Base-by-base conservation (phyloP, 2,797 vertebrate species). In the Sarcoramphus papa region DNA sequence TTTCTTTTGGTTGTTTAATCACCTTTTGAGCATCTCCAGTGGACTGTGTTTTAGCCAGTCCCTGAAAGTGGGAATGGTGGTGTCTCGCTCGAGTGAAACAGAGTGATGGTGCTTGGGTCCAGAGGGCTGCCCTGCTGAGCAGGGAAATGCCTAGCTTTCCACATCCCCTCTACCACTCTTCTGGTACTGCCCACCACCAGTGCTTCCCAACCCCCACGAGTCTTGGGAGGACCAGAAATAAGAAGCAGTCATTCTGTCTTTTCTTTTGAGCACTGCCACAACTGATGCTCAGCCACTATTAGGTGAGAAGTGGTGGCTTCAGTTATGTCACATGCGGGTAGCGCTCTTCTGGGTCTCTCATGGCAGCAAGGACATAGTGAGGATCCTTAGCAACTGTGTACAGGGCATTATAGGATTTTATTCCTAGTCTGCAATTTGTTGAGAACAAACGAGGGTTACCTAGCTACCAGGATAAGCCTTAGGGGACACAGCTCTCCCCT, bases 271-370 rank as follows among this genome's bases (percentile, higher is more conserved):
- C 50, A 21, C 37, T 73, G 41, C 54, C 4, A 3, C 22, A 50
- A 12, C 4, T 0, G 0, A 5, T 70, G 47, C 27, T 83, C 37
- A 69, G 45, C 41, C 59, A 27, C 65, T 20, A 5, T 23, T 25
- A 65, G 25, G 54, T 43, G 17, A 62, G 23, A 86, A 73, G 21
- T 12, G 33, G 56, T 87, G 75, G 37, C 41, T 75, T 70, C 41
- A 41, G 47, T 12, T 56, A 6, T 13, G n/a, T 65, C 48, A 17
- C 18, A 4, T 14, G 19, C 2, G 1, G 9, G 27, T 56, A 45
- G 22, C 10, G 4, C 2, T 51, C 41, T 56, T 53, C 40, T 7
- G 50, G 5, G 21, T 37, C 31, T 81, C 4, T 1, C 14, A 2
- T 19, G 23, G 21, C 53, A 83, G 24, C 3, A 2, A 77, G 53